Percentiles rank a stretch among this genome's conserved stretches.
These are phyloP conservation scores for Lepidurus couesii DNA, from an alignment of 1,140 invertebrate genomes.

Conservation along the genomic window DNA sequence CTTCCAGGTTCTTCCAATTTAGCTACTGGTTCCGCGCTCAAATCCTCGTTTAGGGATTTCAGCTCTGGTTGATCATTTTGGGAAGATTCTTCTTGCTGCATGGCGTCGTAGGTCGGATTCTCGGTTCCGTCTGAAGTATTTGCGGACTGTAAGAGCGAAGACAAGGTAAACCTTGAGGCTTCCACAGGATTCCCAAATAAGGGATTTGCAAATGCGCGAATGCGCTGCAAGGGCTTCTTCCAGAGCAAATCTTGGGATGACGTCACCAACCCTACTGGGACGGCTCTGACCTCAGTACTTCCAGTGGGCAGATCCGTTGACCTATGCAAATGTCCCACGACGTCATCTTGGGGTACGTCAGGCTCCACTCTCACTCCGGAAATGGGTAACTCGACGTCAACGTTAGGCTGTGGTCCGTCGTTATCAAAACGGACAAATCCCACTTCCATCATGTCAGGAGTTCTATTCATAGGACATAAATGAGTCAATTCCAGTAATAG, in stretches of 20 bases:
- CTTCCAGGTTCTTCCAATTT: neutral
- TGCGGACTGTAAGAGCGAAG: neutral
- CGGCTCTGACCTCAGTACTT: neutral
- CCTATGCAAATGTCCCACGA: neutral
- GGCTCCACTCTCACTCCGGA: neutral
- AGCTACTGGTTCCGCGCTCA: neutral
- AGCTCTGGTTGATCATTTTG: neutral
- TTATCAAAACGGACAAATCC: neutral
- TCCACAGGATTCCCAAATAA: neutral
- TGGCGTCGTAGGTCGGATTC: neutral
- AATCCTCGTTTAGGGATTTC: neutral
- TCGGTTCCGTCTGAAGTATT: neutral
- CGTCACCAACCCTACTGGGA: neutral
- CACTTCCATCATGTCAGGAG: neutral
- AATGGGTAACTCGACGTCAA: neutral
- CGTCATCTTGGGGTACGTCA: neutral
- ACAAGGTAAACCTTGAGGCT: neutral
- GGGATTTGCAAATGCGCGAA: constrained; percentile 10
- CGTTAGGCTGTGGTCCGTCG: neutral
- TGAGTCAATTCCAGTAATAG: neutral
- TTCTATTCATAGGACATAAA: neutral
- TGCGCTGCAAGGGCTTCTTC: constrained; percentile 3
- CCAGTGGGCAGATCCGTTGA: neutral
- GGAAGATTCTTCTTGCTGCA: neutral
- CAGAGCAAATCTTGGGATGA: constrained; percentile 7